Conservation (phyloP, 2,797 vertebrate species). For the Scolopax rusticola region DNA sequence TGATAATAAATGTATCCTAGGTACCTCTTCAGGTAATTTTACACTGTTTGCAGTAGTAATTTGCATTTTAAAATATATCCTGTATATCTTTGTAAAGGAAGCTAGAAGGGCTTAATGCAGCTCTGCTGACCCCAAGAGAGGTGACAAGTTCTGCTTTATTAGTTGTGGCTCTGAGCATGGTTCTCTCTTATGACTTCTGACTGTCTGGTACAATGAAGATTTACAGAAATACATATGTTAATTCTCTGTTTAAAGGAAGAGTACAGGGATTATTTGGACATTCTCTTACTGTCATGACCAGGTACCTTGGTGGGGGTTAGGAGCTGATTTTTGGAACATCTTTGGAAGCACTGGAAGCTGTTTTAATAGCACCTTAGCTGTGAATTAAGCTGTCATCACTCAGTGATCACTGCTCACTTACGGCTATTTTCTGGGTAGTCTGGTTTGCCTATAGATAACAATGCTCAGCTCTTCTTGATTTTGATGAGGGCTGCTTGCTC, state of each 20-base stretch:
- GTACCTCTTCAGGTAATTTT: neutral
- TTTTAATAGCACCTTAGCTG: constrained; percentile 40
- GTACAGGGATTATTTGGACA: constrained; percentile 21
- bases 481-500: neutral
- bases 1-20: neutral
- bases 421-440: constrained; percentile 33
- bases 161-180: neutral
- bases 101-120: constrained; percentile 17
- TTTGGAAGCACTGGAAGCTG: constrained; percentile 31
- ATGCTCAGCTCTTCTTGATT: neutral
- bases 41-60: neutral
- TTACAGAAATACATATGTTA: constrained; percentile 47
- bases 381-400: constrained; percentile 55
- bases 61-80: constrained; percentile 22
- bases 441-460: constrained; percentile 35
- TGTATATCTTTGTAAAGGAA: neutral
- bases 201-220: constrained; percentile 57
- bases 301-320: neutral
- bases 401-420: neutral
- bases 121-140: constrained; percentile 11
- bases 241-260: constrained; percentile 50
- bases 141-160: constrained; percentile 42
- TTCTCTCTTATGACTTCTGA: constrained; percentile 40
- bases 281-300: constrained; percentile 32
- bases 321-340: constrained; percentile 39